A percentile compares a stretch with the other conserved stretches of the same genome.
Evolutionary conservation across 2,113 vertebrate species (phyloP).

Genomic region (Sapayoa aenigma): DNA sequence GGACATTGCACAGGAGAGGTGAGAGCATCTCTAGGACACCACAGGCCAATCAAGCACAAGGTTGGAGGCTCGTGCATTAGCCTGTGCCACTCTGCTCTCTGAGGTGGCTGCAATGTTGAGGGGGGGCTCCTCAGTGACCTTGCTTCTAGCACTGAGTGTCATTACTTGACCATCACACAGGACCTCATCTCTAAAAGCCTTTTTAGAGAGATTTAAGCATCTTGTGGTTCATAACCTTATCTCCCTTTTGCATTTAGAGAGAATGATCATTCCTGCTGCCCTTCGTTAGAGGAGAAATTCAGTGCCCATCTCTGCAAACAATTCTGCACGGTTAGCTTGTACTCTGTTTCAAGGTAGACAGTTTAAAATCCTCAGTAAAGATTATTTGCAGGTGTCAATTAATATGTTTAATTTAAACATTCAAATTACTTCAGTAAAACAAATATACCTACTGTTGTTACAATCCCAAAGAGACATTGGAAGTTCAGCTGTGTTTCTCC

Average conservation of each 20-base stretch:
- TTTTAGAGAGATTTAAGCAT: not conserved
- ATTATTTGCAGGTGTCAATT: not conserved
- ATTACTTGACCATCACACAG: not conserved
- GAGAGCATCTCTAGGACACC: not conserved
- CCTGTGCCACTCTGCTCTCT: not conserved
- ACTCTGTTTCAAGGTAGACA: not conserved
- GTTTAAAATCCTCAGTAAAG: not conserved
- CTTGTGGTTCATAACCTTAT: not conserved
- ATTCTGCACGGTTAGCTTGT: not conserved
- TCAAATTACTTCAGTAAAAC: not conserved
- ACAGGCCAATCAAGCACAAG: too few species aligned
- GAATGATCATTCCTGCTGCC: not conserved
- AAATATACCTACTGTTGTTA: not conserved
- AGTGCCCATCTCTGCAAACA: not conserved
- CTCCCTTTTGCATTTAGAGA: not conserved
- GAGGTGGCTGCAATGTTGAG: rapidly evolving
- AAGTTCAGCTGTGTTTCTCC: not conserved
- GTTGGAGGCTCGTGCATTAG: not conserved
- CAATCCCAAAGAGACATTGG: not conserved
- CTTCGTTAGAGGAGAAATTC: not conserved
- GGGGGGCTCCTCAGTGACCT: not conserved
- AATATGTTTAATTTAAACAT: not conserved
- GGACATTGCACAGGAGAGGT: not conserved
- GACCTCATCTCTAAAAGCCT: not conserved
- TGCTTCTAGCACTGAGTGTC: not conserved